Percentiles rank a stretch among this genome's conserved stretches.
Evolutionary conservation across 2,113 vertebrate genomes (phyloP).

Genomic region (Muntiacus muntjak): DNA sequence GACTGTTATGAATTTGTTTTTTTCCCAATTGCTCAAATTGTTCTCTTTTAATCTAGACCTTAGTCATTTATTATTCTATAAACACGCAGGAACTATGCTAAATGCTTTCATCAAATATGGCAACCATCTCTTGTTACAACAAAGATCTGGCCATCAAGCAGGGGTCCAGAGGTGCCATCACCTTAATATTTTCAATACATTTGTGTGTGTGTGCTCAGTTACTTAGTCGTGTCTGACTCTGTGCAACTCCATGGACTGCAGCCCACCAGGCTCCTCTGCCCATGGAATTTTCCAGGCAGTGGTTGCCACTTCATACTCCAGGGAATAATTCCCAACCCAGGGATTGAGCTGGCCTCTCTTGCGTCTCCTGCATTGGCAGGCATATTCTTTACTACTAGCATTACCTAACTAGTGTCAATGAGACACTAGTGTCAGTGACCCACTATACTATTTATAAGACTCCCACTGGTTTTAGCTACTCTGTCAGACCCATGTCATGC

Average conservation of each 20-base stretch:
- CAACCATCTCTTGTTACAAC: background rate
- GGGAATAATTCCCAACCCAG: background rate
- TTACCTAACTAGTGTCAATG: background rate
- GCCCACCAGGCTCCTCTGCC: background rate
- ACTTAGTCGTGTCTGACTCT: background rate
- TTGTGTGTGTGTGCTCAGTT: background rate
- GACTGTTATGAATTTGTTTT: background rate
- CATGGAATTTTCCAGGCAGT: background rate
- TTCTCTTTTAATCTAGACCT: background rate
- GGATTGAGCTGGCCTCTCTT: fast-evolving
- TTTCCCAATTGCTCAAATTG: background rate
- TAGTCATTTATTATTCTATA: conserved; percentile 25
- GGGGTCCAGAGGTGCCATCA: background rate
- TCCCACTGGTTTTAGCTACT: background rate
- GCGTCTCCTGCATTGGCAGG: background rate
- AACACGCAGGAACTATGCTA: background rate
- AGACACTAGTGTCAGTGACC: background rate
- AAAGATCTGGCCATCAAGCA: background rate
- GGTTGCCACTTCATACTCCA: background rate
- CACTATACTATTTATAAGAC: background rate
- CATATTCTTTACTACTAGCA: background rate
- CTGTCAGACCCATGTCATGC: background rate
- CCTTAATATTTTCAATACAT: conserved; percentile 16
- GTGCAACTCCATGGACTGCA: background rate
- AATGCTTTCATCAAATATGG: background rate